Base-by-base conservation (phyloP, 2,888 invertebrate genomes). In the Unio delphinus region DNA sequence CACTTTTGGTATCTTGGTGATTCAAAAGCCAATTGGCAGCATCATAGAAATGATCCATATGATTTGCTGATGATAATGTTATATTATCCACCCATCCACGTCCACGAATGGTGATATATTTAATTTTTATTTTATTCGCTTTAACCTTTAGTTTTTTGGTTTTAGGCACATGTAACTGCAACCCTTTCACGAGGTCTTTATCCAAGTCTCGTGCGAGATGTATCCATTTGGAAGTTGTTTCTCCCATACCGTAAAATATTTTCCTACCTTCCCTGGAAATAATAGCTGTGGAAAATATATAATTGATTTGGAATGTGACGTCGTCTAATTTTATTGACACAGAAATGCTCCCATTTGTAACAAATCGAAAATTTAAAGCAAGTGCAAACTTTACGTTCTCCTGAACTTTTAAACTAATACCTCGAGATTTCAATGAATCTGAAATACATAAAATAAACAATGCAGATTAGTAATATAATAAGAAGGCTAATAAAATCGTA, bases 21-120 rank as follows among this genome's bases (percentile, higher is more conserved):
- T 92, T 91, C 61, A 96, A 94, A 89, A 99, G 95, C 98, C 98
- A 99, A 83, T 95, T 93, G 18, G 98, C 96, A 5, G 98, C 95
- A 90, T 95, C 94, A 87, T 94, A 95, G 92, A 99, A 98, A 90
- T 96, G 95, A 78, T 94, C 94, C 91, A 95, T 93, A 91, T 99
- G 98, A 87, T 95, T 95, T 78, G 95, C 94, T 0, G 94, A 93
- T 5, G 87, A 73, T 28, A 89, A 60, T 0, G 89, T 87, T 56
- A 89, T 71, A 72, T 89, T 89, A 71, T 88, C 88, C 34, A 89
- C 70, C 61, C 76, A 80, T 7, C 90, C 90, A 20, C 83, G 82
- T 6, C 90, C 90, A 18, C 86, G 82, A 34, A 89, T 75, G 18
- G 81, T 80, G 7, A 89, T 73, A 23, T 82, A 80, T n/a, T 82